A percentile compares a stretch with the other conserved stretches of the same genome.
Evolutionary conservation across 2,797 vertebrate species (phyloP).

Genomic region (Mus spretus): DNA sequence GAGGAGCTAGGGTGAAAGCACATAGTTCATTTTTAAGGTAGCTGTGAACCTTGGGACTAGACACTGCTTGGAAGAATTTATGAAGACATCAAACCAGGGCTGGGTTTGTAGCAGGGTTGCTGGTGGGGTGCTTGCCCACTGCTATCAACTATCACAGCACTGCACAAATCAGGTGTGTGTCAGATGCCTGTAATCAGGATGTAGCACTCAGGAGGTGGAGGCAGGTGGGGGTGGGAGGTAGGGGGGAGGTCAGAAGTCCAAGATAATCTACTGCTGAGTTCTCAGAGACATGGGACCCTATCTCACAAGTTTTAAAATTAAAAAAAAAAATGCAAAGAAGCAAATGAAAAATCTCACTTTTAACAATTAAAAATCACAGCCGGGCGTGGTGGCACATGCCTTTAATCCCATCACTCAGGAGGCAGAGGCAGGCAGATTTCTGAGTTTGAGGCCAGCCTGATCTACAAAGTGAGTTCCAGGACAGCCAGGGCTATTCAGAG

Average conservation of each 20-base stretch:
- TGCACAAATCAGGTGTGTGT: too few relatives aligned
- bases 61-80: background rate
- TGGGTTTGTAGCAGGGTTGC: background rate
- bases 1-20: background rate
- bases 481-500: too few relatives aligned
- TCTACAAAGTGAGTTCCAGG: too few relatives aligned
- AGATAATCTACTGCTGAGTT: background rate
- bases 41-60: constrained; percentile 26
- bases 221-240: too few relatives aligned
- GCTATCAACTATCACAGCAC: too few relatives aligned
- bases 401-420: background rate
- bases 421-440: background rate
- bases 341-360: background rate
- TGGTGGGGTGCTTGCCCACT: background rate
- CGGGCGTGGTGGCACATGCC: background rate
- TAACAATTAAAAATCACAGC: too few relatives aligned
- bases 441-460: background rate
- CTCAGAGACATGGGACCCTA: background rate
- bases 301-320: background rate
- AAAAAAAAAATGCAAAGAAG: background rate
- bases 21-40: constrained; percentile 31
- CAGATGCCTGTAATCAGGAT: background rate
- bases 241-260: background rate
- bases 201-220: background rate
- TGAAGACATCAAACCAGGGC: background rate